These are phyloP conservation scores for Lepidurus arcticus DNA, from an alignment of 1,140 invertebrate species.

Conservation along the genomic window DNA sequence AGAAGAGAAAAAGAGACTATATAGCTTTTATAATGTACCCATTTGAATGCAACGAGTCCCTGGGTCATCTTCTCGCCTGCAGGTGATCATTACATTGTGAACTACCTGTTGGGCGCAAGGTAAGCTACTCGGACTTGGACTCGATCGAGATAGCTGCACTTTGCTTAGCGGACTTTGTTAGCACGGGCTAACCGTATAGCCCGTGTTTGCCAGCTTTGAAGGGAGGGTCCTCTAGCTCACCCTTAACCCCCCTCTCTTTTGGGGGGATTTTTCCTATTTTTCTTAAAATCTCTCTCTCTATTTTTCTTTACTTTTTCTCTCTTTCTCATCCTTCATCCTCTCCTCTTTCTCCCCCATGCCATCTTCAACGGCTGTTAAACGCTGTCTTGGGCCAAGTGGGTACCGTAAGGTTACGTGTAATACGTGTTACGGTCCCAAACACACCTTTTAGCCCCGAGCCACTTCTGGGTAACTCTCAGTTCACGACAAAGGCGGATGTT, in stretches of 20 bases:
- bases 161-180: constrained; percentile 3
- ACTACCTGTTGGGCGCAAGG: constrained; percentile 17
- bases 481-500: constrained; percentile 7
- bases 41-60: constrained; percentile 10
- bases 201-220: neutral
- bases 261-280: neutral
- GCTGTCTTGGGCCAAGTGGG: neutral
- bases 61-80: constrained; percentile 17
- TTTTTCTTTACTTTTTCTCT: neutral
- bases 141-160: neutral
- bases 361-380: neutral
- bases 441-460: neutral
- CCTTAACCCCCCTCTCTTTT: neutral
- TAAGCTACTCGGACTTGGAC: neutral
- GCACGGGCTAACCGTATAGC: neutral
- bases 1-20: neutral
- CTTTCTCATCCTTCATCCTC: neutral
- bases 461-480: neutral
- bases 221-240: neutral
- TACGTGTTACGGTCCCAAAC: constrained; percentile 7
- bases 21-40: neutral
- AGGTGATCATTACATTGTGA: constrained; percentile 12
- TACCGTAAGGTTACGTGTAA: constrained; percentile 15
- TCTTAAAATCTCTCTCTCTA: neutral
- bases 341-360: neutral